Evolutionary conservation across 2,797 vertebrate genomes (phyloP).

Genomic region (Myotis myotis): DNA sequence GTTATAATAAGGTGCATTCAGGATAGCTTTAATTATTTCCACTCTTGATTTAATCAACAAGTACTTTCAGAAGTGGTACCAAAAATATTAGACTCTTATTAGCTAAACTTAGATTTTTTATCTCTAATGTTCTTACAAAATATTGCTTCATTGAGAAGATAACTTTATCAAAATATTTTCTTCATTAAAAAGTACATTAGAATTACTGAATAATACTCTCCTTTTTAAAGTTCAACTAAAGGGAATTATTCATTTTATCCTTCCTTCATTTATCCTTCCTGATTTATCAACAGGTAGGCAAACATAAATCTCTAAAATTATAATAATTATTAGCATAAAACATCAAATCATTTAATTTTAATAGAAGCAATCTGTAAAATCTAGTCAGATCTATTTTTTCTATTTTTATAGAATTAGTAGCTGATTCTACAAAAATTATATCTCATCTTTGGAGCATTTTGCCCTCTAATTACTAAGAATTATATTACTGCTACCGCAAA

Average conservation of each 20-base stretch:
- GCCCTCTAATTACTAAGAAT: background rate
- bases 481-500: background rate
- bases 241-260: background rate
- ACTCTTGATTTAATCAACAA: background rate
- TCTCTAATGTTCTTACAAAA: background rate
- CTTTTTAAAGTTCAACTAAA: background rate
- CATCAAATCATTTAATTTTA: background rate
- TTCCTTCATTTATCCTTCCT: background rate
- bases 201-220: background rate
- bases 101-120: background rate
- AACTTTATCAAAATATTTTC: background rate
- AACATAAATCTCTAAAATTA: background rate
- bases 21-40: background rate
- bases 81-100: background rate
- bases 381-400: background rate
- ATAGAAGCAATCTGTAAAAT: background rate
- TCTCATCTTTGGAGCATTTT: background rate
- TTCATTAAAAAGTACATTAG: background rate
- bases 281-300: background rate
- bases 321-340: background rate
- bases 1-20: background rate
- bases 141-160: constrained; percentile 1
- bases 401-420: background rate
- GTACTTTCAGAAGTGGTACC: constrained; percentile 12
- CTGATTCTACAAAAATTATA: background rate